Evolutionary conservation across 2,113 vertebrate species (phyloP).

Genomic region (Pelobates fuscus): DNA sequence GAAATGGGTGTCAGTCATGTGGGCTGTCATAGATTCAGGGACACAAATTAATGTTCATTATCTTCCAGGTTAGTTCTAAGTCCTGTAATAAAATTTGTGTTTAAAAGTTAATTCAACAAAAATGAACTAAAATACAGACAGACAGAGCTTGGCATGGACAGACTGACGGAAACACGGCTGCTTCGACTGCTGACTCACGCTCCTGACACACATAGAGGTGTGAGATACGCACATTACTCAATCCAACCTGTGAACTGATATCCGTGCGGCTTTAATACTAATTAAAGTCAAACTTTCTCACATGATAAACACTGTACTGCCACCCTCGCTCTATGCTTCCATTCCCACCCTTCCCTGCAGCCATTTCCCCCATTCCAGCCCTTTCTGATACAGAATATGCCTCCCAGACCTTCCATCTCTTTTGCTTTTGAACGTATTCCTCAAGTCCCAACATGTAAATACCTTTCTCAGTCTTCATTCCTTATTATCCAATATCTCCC

Average conservation of each 20-base stretch:
- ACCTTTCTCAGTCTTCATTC: background rate
- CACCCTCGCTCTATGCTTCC: too few relatives aligned
- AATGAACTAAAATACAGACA: too few relatives aligned
- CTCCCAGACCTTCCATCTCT: background rate
- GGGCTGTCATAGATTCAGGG: too few relatives aligned
- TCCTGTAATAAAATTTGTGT: too few relatives aligned
- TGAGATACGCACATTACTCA: constrained; percentile 11
- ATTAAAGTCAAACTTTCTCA: background rate
- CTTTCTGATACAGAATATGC: background rate
- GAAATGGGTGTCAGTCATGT: too few relatives aligned
- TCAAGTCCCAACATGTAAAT: too few relatives aligned
- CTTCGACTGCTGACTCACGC: constrained; percentile 34
- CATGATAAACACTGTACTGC: background rate
- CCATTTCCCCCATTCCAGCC: background rate
- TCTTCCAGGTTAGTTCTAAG: too few relatives aligned
- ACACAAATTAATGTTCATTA: too few relatives aligned
- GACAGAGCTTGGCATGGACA: background rate
- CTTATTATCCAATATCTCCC: too few relatives aligned
- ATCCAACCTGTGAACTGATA: constrained; percentile 12
- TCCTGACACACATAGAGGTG: constrained; percentile 28
- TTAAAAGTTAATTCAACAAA: too few relatives aligned
- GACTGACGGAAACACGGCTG: background rate
- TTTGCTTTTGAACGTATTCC: too few relatives aligned
- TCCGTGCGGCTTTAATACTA: background rate
- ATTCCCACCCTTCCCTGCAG: background rate